Evolutionary conservation across 2,113 vertebrate genomes (phyloP), one percentile per base, ranked within the genome.

Genomic region (Rhea americana): DNA sequence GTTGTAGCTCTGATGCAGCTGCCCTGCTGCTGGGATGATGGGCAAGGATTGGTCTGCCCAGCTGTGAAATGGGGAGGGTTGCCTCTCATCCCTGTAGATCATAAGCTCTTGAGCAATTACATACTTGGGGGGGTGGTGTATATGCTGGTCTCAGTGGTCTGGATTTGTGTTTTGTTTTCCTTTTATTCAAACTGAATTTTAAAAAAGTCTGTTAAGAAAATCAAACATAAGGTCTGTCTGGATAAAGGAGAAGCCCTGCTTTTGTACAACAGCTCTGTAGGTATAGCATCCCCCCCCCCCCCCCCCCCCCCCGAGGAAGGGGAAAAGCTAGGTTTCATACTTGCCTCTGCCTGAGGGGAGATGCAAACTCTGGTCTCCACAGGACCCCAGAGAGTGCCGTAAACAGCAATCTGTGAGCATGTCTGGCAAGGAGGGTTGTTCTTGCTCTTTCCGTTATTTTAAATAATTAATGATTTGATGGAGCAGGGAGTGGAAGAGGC

Each of bases 381-480:
- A 79, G 90, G 77, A 95, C 95, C 91, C 93, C 77, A 76, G 95
- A 84, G 92, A 93, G 66, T 48, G n/a, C 28, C 0, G 0, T 59
- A 74, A 93, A 88, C 70, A 91, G 82, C 89, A 87, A 91, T 84
- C 93, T 84, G 53, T 2, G 5, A 70, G 78, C 89, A 13, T 89
- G 70, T 71, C 87, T 96, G 72, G 7, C 83, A n/a, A 0, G 0
- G 76, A 80, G 85, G 77, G 39, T 82, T 92, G 84, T 89, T 89
- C 91, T 94, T 91, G 56, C 83, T 84, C 48, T 87, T 96, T 91
- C 74, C 96, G 89, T 58, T 94, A 66, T 93, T 94, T 96, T 96
- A 92, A 96, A 96, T 96, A 96, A 96, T 96, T 94, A 91, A 96
- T 94, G 81, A 84, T 79, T 82, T 92, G 93, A 90, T 96, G 84